These are phyloP conservation scores for Garrulus glandarius DNA, from an alignment of 2,797 vertebrate species.

Conservation along the genomic window DNA sequence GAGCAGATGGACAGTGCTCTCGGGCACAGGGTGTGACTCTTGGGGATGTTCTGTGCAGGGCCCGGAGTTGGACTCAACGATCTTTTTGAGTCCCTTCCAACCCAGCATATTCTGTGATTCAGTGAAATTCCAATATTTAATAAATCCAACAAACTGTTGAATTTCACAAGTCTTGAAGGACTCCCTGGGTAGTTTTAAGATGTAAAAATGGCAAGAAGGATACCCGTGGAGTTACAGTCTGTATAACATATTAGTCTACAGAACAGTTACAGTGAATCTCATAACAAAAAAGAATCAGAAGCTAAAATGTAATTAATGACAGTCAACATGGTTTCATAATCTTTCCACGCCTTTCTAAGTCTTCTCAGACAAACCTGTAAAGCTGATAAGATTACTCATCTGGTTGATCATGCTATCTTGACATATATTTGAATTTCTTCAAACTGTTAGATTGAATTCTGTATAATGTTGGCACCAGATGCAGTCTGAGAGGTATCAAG, in stretches of 20 bases:
- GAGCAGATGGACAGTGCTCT: background rate
- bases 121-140: background rate
- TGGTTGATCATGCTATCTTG: background rate
- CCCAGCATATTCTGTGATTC: background rate
- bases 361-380: background rate
- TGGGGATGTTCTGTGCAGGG: background rate
- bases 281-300: background rate
- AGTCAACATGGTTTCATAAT: background rate
- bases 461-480: background rate
- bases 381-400: background rate
- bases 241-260: background rate
- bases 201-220: background rate
- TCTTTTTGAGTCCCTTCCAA: background rate
- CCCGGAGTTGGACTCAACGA: rapidly evolving
- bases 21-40: rapidly evolving
- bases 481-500: background rate
- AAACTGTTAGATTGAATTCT: background rate
- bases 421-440: background rate
- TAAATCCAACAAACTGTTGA: background rate
- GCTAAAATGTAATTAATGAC: background rate
- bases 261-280: background rate
- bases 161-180: background rate
- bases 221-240: background rate
- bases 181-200: background rate
- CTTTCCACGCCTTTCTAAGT: background rate